Percentiles rank a stretch among this genome's conserved stretches.
Evolutionary conservation across 2,888 invertebrate species (phyloP).

Genomic region (Malthinus seriepunctatus): DNA sequence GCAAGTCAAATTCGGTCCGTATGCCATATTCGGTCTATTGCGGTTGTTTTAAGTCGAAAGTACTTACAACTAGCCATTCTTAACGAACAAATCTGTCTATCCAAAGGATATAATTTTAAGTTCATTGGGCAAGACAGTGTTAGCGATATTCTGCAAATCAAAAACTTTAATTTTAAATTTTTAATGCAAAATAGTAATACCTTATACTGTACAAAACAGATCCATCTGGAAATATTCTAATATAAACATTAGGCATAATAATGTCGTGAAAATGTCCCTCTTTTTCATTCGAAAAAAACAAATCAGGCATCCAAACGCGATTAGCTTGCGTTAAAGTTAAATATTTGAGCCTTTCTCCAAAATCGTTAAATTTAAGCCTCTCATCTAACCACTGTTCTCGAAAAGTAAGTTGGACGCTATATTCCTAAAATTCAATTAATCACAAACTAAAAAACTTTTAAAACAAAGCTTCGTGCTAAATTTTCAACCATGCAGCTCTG

Average conservation of each 20-base stretch:
- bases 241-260: slow-evolving; percentile 97
- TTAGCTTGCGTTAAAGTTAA: slow-evolving; percentile 91
- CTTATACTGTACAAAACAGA: slow-evolving; percentile 94
- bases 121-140: slow-evolving; percentile 98
- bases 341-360: slow-evolving; percentile 86
- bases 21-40: slow-evolving; percentile 5
- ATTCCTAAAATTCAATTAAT: slow-evolving; percentile 73
- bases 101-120: slow-evolving; percentile 93
- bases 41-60: slow-evolving; percentile 8
- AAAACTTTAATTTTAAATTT: slow-evolving; percentile 12
- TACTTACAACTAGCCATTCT: slow-evolving; percentile 97
- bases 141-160: slow-evolving; percentile 79
- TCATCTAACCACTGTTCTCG: slow-evolving; percentile 97
- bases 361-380: slow-evolving; percentile 85
- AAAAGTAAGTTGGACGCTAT: slow-evolving; percentile 96
- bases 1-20: neutral
- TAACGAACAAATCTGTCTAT: slow-evolving; percentile 92
- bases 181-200: slow-evolving; percentile 51
- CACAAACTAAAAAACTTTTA: too few species aligned
- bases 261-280: slow-evolving; percentile 97
- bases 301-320: slow-evolving; percentile 97
- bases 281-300: slow-evolving; percentile 98
- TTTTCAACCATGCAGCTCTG: too few species aligned
- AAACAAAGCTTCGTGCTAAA: too few species aligned
- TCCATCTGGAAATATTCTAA: slow-evolving; percentile 93